phyloP scores from a whole-genome alignment of 2,113 vertebrate species.

The Verasper variegatus region DNA sequence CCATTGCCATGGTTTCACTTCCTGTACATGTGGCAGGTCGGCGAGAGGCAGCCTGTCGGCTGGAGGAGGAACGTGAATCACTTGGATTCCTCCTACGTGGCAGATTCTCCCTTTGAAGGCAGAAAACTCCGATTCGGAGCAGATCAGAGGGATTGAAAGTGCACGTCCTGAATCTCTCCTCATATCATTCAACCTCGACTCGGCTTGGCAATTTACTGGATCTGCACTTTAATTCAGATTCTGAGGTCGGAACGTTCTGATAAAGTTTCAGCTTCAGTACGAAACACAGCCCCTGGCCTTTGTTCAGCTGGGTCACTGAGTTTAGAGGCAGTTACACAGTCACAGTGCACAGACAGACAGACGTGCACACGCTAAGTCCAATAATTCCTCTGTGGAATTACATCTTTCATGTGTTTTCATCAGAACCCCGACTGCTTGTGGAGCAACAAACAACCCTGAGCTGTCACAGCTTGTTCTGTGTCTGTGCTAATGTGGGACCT shows the following conservation, averaged over 20 bases:
- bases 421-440: constrained; percentile 31
- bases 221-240: constrained; percentile 8
- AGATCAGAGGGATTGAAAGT: constrained; percentile 28
- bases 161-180: constrained; percentile 4
- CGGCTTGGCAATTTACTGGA: constrained; percentile 14
- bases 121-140: constrained; percentile 16
- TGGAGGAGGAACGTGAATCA: constrained; percentile 32
- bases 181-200: constrained; percentile 2
- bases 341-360: constrained; percentile 46
- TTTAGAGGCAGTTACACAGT: constrained; percentile 38
- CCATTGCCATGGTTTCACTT: constrained; percentile 77
- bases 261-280: not conserved
- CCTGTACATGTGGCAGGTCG: constrained; percentile 78
- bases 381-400: constrained; percentile 31
- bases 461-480: constrained; percentile 13
- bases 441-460: constrained; percentile 30
- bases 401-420: constrained; percentile 49
- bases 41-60: constrained; percentile 52
- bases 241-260: not conserved
- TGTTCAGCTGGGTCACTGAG: constrained; percentile 8
- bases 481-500: constrained; percentile 39
- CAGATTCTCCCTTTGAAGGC: constrained; percentile 38
- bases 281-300: not conserved
- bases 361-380: constrained; percentile 2
- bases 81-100: constrained; percentile 41